Base-by-base conservation (phyloP, 2,113 vertebrate genomes). In the Oenanthe oenanthe region DNA sequence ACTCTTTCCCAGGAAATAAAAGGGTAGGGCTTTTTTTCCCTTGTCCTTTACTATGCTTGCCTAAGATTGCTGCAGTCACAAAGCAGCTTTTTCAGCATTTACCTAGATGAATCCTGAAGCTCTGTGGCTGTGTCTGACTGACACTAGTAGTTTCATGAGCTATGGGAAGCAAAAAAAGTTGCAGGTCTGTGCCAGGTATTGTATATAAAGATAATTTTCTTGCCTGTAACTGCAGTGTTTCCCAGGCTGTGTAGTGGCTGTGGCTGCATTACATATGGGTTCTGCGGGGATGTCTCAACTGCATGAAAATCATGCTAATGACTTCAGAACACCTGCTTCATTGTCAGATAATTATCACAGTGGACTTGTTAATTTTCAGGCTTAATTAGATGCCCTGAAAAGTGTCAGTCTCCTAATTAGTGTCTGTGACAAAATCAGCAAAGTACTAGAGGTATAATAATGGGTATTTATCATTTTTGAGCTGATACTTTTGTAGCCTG, bases 1-100 rank as follows among this genome's bases (percentile, higher is more conserved):
- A 43, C 29, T 25, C 24, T 94, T 96, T 96, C 89, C 88, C 93
- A 95, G 85, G 62, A 88, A 94, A 75, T 56, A 29, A 40, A 71
- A 54, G 20, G 4, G 3, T 28, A 29, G 38, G 10, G 0, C 6
- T 34, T 81, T 88, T 75, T 86, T 66, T 40, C 6, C 2, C 9
- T 83, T 4, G 1, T 31, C n/a, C 53, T 12, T 68, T 75, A 6
- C 26, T 78, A 6, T 74, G 20, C 32, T 63, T 29, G 21, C 19
- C 9, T 74, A 29, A 54, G 34, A 31, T 29, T 68, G 15, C 26
- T 71, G n/a, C 72, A 43, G 14, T 58, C 5, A 6, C 34, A 48
- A 31, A 87, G 31, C 32, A 72, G 21, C 24, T 24, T 38, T 88
- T 90, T 32, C 21, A 40, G 10, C 13, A 7, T 28, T 60, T 74